Conservation (phyloP, 2,797 vertebrate species). For the Acanthurus lineatus region DNA sequence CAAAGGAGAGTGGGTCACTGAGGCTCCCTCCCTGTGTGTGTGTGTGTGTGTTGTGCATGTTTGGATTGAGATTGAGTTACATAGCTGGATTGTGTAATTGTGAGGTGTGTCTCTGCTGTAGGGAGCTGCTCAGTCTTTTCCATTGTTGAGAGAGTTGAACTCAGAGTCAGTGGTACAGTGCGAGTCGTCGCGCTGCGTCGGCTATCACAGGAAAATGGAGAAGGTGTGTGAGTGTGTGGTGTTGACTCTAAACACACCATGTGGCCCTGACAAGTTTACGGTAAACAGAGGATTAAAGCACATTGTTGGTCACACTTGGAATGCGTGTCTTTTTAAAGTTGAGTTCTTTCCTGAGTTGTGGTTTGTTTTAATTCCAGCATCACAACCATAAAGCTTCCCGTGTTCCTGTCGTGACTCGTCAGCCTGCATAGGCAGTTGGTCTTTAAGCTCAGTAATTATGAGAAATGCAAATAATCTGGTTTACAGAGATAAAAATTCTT, state of each 20-base stretch:
- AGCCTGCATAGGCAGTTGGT: neutral
- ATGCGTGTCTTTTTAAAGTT: neutral
- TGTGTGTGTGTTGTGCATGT: constrained; percentile 62
- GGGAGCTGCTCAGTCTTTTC: constrained; percentile 62
- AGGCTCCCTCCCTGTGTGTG: constrained; percentile 48
- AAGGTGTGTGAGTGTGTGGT: constrained; percentile 1
- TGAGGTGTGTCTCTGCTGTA: constrained; percentile 76
- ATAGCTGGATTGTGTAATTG: constrained; percentile 80
- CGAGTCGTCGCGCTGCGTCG: constrained; percentile 9
- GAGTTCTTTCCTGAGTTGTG: constrained; percentile 4
- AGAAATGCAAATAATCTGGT: neutral
- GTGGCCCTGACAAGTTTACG: constrained; percentile 31
- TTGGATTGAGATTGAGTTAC: constrained; percentile 80
- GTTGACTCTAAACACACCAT: constrained; percentile 42
- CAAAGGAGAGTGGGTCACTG: constrained; percentile 48
- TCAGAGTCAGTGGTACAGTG: constrained; percentile 13
- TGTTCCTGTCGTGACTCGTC: constrained; percentile 46
- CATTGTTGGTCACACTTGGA: neutral
- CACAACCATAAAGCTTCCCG: neutral
- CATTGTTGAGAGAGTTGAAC: constrained; percentile 61
- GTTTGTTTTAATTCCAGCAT: constrained; percentile 7
- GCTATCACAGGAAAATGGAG: constrained; percentile 14
- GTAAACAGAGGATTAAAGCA: constrained; percentile 45
- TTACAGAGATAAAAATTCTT: neutral
- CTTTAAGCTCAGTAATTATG: neutral